A percentile compares a stretch with the other conserved stretches of the same genome.
These are phyloP conservation scores for Leucopternis melanops DNA, from an alignment of 2,113 vertebrate genomes.

Conservation along the genomic window DNA sequence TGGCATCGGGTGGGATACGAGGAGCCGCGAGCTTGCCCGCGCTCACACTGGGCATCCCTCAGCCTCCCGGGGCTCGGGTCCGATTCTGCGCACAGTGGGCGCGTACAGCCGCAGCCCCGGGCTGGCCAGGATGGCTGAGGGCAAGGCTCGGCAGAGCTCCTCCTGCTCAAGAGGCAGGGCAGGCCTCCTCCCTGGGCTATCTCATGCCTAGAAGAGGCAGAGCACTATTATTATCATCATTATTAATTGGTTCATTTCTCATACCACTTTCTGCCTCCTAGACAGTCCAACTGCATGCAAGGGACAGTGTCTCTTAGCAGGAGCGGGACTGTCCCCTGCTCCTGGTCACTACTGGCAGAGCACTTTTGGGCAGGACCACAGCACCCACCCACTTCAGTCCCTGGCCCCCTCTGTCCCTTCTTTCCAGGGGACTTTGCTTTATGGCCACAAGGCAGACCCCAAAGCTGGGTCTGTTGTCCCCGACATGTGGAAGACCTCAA, in stretches of 20 bases:
- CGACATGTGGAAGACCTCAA: rapidly evolving
- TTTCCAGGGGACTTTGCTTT: background rate
- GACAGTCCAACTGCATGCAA: background rate
- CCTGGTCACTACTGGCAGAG: background rate
- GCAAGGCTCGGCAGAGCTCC: background rate
- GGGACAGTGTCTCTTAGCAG: background rate
- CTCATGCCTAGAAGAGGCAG: background rate
- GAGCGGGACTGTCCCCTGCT: background rate
- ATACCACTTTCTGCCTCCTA: constrained; percentile 10
- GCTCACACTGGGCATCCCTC: background rate
- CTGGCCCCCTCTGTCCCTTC: background rate
- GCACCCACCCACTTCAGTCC: background rate
- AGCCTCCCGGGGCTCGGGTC: rapidly evolving
- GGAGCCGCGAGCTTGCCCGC: rapidly evolving
- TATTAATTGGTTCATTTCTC: constrained; percentile 33
- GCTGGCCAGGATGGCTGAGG: background rate
- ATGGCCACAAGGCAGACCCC: background rate
- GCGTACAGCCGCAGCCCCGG: rapidly evolving
- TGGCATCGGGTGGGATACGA: rapidly evolving
- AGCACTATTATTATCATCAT: background rate
- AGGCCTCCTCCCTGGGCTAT: constrained; percentile 6
- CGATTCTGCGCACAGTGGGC: rapidly evolving
- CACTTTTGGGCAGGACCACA: background rate
- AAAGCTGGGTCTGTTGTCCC: background rate
- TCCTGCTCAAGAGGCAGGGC: background rate